Evolutionary conservation across 2,113 vertebrate genomes (phyloP), one percentile per base, ranked within the genome.

Genomic region (Desmodus rotundus): DNA sequence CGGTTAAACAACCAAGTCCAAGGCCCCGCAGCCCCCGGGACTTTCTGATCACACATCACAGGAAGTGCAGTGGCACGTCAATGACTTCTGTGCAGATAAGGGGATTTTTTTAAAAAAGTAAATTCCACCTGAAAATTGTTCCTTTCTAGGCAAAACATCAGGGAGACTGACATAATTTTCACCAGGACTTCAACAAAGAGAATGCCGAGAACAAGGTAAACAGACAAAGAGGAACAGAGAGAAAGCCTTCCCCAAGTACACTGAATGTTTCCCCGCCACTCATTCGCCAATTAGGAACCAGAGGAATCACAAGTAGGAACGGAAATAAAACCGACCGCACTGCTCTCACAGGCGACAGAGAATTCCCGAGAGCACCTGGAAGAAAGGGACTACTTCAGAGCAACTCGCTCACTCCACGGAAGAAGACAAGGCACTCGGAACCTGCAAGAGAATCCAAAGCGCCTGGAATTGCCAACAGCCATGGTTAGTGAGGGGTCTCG

Each of bases 81-180:
- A 52, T 92, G 91, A 93, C 56, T 84, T 93, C 70, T 95, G 73
- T 83, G 56, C 15, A 74, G 56, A 87, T 87, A 78, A 86, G 83
- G 17, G 26, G 3, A 9, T 43, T 76, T 87, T 93, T 87, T 31
- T 9, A 33, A 28, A 74, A n/a, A 50, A 81, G 73, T 82, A 84
- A 93, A 95, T 93, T 93, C 95, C 83, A 83, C 93, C 41, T 78
- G 61, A 91, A 80, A 96, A 95, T 94, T 82, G n/a, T 87, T 96
- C 41, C 61, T 2, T 78, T 92, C 54, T 70, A 92, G 78, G 89
- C 47, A 65, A 73, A 94, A 93, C 38, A 47, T n/a, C 92, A 89
- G 17, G 19, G 36, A 50, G 5, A 80, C 26, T 70, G 63, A 61
- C 24, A 56, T n/a, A 68, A 91, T 89, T 91, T 58, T 94, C 86